Evolutionary conservation across 2,797 vertebrate species (phyloP), one percentile per base, ranked within the genome.

Genomic region (Acanthis flammea): DNA sequence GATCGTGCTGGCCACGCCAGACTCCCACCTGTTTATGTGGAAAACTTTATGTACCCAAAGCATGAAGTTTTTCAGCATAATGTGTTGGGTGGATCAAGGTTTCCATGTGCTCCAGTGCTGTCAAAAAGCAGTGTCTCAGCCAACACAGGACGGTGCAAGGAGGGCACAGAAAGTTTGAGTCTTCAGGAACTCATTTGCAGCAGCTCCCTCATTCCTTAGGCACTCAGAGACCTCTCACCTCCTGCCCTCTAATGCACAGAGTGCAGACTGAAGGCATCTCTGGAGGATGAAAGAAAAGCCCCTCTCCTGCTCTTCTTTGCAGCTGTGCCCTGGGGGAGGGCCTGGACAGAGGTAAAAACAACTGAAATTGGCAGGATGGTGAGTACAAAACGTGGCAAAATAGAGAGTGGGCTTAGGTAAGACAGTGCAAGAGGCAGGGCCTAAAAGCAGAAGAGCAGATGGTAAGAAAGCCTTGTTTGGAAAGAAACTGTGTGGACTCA

Each of bases 11-110:
- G 41, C 58, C 73, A 91, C 22, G 89, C 96, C 94, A 96, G 94
- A 93, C 87, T 94, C 95, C 95, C 94, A 96, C 94, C 95, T 96
- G 94, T 90, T 97, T 96, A 91, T 94, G 85, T 97, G 96, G 96
- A 96, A 96, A 96, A 96, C 85, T 96, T 97, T 90, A 94, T 95
- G 51, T 83, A 84, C 95, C 94, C 89, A 92, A 96, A 83, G 84
- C 70, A 66, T 57, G 72, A 94, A 96, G 76, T 84, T 94, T 93
- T 94, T 96, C 73, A 90, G 33, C 67, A 78, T 90, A 91, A 91
- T 88, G 58, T 63, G 55, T 71, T 94, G 95, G 73, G 91, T 88
- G 95, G 87, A 91, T 96, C 91, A 94, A 96, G 95, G 92, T 96
- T 96, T 97, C 94, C 85, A 73, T 96, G 90, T 77, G 72, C 75